A percentile compares a stretch with the other conserved stretches of the same genome.
phyloP scores from a whole-genome alignment of 2,797 vertebrate genomes.

The Chelon labrosus region DNA sequence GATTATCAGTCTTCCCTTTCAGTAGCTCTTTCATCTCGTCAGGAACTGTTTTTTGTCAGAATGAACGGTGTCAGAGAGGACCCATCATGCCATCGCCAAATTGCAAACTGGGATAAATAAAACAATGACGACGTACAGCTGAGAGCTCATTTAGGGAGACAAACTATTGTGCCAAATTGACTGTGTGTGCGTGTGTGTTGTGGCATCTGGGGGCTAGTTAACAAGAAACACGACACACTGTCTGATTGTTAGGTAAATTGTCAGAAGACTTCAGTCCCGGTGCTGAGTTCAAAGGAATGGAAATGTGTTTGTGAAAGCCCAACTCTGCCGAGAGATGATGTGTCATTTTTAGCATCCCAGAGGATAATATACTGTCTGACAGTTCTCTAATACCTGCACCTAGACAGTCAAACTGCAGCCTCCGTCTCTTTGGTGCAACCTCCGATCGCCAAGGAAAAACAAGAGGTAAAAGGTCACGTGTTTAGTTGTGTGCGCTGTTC shows the following conservation, averaged over 20 bases:
- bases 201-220: slow-evolving; percentile 58
- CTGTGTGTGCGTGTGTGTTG: slow-evolving; percentile 17
- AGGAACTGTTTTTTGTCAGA: slow-evolving; percentile 12
- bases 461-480: slow-evolving; percentile 10
- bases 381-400: slow-evolving; percentile 59
- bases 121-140: slow-evolving; percentile 48
- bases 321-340: slow-evolving; percentile 65
- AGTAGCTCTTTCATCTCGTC: slow-evolving; percentile 12
- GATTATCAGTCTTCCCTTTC: not conserved
- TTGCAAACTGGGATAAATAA: slow-evolving; percentile 44
- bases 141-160: slow-evolving; percentile 54
- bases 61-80: slow-evolving; percentile 24
- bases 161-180: slow-evolving; percentile 58
- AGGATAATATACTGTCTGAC: slow-evolving; percentile 59
- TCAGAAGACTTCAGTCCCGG: slow-evolving; percentile 63
- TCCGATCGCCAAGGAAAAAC: slow-evolving; percentile 30
- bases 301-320: slow-evolving; percentile 71
- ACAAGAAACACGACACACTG: slow-evolving; percentile 63
- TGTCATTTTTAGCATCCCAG: slow-evolving; percentile 72
- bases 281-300: slow-evolving; percentile 74
- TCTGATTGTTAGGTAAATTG: slow-evolving; percentile 71
- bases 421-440: slow-evolving; percentile 24
- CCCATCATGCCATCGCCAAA: slow-evolving; percentile 23
- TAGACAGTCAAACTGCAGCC: slow-evolving; percentile 40
- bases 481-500: slow-evolving; percentile 4